phyloP scores from a whole-genome alignment of 1,140 invertebrate genomes.

The Sipha flava region DNA sequence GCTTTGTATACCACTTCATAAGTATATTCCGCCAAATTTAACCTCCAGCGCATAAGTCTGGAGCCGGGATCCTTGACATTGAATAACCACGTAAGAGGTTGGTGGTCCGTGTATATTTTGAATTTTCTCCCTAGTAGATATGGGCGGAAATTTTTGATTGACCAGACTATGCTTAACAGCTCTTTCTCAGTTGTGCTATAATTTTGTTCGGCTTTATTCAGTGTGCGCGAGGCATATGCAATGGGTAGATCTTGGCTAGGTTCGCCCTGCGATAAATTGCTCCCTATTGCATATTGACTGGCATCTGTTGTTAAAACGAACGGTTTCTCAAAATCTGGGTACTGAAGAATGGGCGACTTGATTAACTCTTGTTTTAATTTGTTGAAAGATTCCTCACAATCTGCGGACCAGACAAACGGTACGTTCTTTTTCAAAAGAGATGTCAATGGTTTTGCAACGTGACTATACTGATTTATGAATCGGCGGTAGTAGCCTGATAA shows the following conservation, averaged over 20 bases:
- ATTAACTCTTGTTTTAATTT: no score
- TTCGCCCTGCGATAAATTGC: no score
- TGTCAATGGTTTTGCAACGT: no score
- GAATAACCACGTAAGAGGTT: slow-evolving; percentile 46
- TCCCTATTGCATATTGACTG: no score
- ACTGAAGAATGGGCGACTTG: no score
- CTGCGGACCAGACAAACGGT: no score
- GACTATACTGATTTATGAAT: no score
- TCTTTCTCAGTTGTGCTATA: slow-evolving; percentile 45
- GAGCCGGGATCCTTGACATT: slow-evolving; percentile 46
- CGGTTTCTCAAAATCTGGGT: no score
- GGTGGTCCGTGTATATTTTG: slow-evolving; percentile 50
- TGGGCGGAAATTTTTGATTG: slow-evolving; percentile 45
- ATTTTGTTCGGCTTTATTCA: slow-evolving; percentile 44
- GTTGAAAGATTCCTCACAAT: no score
- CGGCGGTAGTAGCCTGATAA: no score
- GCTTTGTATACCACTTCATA: slow-evolving; percentile 45
- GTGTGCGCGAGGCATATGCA: slow-evolving; percentile 43
- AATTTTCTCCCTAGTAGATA: slow-evolving; percentile 48
- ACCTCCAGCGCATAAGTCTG: slow-evolving; percentile 47
- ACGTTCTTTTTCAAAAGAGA: no score
- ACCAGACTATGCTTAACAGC: slow-evolving; percentile 44
- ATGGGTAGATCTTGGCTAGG: slow-evolving; percentile 37
- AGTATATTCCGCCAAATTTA: slow-evolving; percentile 47
- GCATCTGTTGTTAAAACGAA: no score